These are phyloP conservation scores for Chydorus sphaericus DNA, from an alignment of 2,888 invertebrate species.

Conservation along the genomic window DNA sequence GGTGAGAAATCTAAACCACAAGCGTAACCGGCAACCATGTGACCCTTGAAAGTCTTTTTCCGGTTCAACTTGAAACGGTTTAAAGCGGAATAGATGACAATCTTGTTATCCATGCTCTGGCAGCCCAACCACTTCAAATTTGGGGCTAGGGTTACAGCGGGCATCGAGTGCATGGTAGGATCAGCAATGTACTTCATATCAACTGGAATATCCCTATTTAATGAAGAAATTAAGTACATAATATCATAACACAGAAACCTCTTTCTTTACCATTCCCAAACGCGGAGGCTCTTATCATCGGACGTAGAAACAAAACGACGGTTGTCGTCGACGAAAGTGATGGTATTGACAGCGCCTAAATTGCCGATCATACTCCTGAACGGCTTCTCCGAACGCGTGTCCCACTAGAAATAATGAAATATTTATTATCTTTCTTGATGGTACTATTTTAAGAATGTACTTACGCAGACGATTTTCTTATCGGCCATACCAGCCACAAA, in stretches of 20 bases:
- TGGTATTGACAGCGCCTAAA: slow-evolving; percentile 94
- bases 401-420: too few species aligned
- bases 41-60: slow-evolving; percentile 94
- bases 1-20: slow-evolving; percentile 94
- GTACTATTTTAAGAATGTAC: slow-evolving; percentile 28
- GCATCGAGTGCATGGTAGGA: slow-evolving; percentile 98
- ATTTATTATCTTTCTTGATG: too few species aligned
- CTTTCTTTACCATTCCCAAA: slow-evolving; percentile 83
- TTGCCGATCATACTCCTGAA: slow-evolving; percentile 97
- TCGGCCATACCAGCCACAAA: slow-evolving; percentile 98
- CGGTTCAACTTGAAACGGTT: slow-evolving; percentile 96
- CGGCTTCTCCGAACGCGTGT: slow-evolving; percentile 83
- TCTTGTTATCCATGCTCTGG: slow-evolving; percentile 98
- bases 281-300: slow-evolving; percentile 94
- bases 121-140: slow-evolving; percentile 99
- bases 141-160: slow-evolving; percentile 83
- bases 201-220: slow-evolving; percentile 66
- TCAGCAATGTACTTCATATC: slow-evolving; percentile 99
- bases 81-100: slow-evolving; percentile 91
- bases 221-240: slow-evolving; percentile 11
- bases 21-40: slow-evolving; percentile 99
- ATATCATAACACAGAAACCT: neutral
- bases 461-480: slow-evolving; percentile 96
- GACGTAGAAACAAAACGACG: slow-evolving; percentile 95
- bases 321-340: slow-evolving; percentile 98